Conservation (phyloP, 2,888 invertebrate species). For the Eulithis testata region DNA sequence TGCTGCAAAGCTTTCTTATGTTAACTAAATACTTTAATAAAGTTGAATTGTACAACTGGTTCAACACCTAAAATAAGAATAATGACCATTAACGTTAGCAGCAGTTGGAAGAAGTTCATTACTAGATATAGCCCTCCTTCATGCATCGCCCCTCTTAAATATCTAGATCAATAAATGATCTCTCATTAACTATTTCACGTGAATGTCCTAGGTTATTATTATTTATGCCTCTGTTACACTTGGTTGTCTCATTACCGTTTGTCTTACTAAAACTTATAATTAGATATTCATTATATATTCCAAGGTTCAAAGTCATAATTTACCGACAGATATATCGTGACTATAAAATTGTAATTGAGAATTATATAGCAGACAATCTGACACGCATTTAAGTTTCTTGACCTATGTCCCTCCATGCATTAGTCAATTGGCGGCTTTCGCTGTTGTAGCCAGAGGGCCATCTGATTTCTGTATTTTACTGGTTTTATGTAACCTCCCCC, state of each 20-base stretch:
- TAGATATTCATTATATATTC: neutral
- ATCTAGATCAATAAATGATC: too few species aligned
- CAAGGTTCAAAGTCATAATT: too few species aligned
- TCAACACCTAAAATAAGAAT: too few species aligned
- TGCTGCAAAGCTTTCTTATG: neutral
- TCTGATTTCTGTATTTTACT: slow-evolving; percentile 66
- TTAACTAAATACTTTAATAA: neutral
- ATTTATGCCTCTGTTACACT: too few species aligned
- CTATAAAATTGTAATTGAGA: slow-evolving; percentile 9
- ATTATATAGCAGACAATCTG: slow-evolving; percentile 5
- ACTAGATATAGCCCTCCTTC: too few species aligned
- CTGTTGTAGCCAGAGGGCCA: slow-evolving; percentile 68
- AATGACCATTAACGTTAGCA: neutral
- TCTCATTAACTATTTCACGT: too few species aligned
- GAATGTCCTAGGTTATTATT: too few species aligned
- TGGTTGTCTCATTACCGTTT: too few species aligned
- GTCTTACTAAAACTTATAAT: too few species aligned
- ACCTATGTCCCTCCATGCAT: slow-evolving; percentile 53
- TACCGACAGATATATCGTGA: neutral
- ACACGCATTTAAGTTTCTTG: slow-evolving; percentile 44
- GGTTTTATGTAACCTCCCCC: slow-evolving; percentile 75
- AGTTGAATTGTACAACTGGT: neutral
- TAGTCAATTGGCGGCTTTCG: slow-evolving; percentile 69
- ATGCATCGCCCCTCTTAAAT: too few species aligned
- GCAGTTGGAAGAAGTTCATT: neutral